Evolutionary conservation across 2,888 invertebrate species (phyloP).

Genomic region (Cheilosia grossa): DNA sequence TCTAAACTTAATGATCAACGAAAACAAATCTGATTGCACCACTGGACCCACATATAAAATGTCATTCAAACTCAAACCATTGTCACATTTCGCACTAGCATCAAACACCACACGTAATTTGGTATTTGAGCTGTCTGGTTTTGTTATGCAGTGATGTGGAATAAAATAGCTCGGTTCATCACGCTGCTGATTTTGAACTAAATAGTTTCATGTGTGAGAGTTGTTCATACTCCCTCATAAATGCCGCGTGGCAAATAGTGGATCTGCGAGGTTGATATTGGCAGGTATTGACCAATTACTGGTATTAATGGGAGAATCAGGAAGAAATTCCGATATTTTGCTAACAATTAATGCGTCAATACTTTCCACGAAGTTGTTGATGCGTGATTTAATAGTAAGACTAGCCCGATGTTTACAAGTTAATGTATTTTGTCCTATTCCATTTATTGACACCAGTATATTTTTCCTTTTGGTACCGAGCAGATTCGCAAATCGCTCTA

Average conservation of each 20-base stretch:
- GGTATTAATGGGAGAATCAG: conserved; percentile 2
- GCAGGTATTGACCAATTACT: conserved; percentile 8
- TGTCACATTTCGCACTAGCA: neutral
- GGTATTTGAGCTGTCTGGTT: conserved; percentile 6
- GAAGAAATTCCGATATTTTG: conserved; percentile 13
- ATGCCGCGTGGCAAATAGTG: conserved; percentile 31
- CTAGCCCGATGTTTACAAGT: conserved; percentile 9
- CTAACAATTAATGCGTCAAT: conserved; percentile 23
- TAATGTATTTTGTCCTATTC: conserved; percentile 8
- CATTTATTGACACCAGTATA: conserved; percentile 3
- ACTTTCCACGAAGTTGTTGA: conserved; percentile 1
- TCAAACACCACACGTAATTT: conserved; percentile 20
- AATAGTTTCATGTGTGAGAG: conserved; percentile 10
- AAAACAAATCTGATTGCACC: conserved; percentile 14
- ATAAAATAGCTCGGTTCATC: conserved; percentile 19
- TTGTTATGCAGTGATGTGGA: conserved; percentile 24
- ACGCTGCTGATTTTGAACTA: neutral
- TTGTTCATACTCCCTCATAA: conserved; percentile 15
- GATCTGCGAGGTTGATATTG: conserved; percentile 16
- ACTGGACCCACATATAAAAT: conserved; percentile 23
- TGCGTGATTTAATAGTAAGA: conserved; percentile 12
- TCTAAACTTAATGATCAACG: conserved; percentile 13
- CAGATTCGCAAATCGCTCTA: conserved; percentile 17
- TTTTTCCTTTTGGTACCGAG: neutral
- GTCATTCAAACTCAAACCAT: conserved; percentile 3